Conservation (phyloP, 2,113 vertebrate genomes). For the Balaeniceps rex region DNA sequence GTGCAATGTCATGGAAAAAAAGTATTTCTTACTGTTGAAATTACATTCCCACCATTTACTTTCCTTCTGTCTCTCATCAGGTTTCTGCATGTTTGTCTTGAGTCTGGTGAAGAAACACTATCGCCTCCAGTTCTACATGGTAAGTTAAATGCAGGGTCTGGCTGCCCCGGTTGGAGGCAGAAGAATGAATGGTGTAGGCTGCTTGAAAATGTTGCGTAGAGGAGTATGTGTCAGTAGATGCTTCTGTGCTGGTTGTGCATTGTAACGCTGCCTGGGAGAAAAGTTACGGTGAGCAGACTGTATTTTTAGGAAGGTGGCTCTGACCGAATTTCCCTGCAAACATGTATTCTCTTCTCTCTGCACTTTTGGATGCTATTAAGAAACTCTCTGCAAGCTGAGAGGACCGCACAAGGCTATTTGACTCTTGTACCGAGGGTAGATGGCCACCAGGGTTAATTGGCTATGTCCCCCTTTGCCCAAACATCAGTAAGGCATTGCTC, state of each 20-base stretch:
- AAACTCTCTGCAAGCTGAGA: background rate
- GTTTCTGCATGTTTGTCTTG: conserved; percentile 99
- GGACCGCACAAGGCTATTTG: background rate
- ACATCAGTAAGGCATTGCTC: background rate
- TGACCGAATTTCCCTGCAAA: background rate
- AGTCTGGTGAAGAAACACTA: conserved; percentile 99
- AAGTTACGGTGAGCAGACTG: background rate
- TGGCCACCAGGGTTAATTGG: background rate
- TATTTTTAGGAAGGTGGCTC: background rate
- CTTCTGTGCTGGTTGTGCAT: background rate
- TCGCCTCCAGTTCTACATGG: conserved; percentile 99
- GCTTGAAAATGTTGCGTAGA: background rate
- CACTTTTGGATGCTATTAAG: background rate
- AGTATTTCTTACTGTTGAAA: background rate
- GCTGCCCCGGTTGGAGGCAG: background rate
- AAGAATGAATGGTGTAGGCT: background rate
- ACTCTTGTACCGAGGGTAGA: background rate
- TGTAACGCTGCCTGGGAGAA: background rate
- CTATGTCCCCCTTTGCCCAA: background rate
- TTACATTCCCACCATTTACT: background rate
- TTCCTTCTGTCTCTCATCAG: conserved; percentile 56
- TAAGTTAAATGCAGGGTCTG: conserved; percentile 52
- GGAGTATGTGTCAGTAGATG: background rate
- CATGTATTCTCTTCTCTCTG: background rate
- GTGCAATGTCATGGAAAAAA: background rate